Base-by-base conservation (phyloP, 2,797 vertebrate genomes). In the Smutsia gigantea region DNA sequence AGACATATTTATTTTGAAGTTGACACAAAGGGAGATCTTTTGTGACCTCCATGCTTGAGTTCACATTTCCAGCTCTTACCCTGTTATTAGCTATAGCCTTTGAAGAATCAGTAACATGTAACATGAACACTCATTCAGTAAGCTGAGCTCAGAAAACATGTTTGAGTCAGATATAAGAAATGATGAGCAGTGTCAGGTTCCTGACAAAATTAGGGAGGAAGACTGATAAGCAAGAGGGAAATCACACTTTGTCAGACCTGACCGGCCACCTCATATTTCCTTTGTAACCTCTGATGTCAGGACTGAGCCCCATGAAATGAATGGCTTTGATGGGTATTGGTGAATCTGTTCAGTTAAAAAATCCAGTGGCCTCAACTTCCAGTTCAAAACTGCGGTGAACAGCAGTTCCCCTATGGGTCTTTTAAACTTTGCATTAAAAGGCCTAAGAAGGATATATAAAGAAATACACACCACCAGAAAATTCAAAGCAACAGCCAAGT, bases 41-140 rank as follows among this genome's bases (percentile, higher is more conserved):
- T 72, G 79, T 95, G 87, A 83, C 55, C 72, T 85, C 94, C 31
- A 93, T 92, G 83, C 68, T 93, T 59, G 82, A 85, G 71, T 66
- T 75, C 29, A 77, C 49, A 69, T 83, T 81, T 94, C 71, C 74
- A 96, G 59, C 37, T 89, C 34, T 79, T 75, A 72, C 11, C 7
- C 25, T 87, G 42, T 81, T 79, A 88, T 90, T 94, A 94, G 53
- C 27, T 23, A 23, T 59, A 27, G 31, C 37, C 59, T 86, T 92
- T 86, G 61, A 34, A 94, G 51, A 81, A 69, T 78, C 59, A 75
- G 63, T 63, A 90, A 51, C 55, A 53, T 7, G 64, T 39, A 63
- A 61, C 25, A 39, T 5, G 39, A 97, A 71, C 19, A 66, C 3
- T 21, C 18, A 96, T 86, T 97, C 92, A 75, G 37, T 93, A 68